These are phyloP conservation scores for Drosophila nigromelanica DNA, from an alignment of 1,140 invertebrate species.

Conservation along the genomic window DNA sequence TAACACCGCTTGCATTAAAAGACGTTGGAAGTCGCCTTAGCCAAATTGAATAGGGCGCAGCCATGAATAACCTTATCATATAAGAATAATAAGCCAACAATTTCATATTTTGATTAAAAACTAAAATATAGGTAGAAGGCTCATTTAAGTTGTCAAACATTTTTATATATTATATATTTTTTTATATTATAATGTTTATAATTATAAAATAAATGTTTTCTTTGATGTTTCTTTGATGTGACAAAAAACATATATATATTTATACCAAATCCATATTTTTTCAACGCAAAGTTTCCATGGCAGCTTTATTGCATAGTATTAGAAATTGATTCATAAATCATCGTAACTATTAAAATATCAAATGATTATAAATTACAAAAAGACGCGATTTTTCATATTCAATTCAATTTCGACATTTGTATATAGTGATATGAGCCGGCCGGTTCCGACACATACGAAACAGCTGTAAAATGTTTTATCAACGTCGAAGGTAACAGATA, in stretches of 20 bases:
- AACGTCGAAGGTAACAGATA: neutral
- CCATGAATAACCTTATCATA: neutral
- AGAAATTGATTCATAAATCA: slow-evolving; percentile 4
- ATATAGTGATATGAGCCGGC: neutral
- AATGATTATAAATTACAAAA: neutral
- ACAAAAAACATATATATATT: too few relatives aligned
- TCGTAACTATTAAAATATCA: neutral
- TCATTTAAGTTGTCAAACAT: too few relatives aligned
- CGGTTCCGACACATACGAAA: neutral
- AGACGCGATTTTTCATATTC: neutral
- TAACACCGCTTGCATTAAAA: neutral
- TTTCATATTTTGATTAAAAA: too few relatives aligned
- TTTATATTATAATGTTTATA: too few relatives aligned
- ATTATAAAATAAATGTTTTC: too few relatives aligned
- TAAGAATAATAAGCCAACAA: neutral
- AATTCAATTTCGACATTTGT: too few relatives aligned
- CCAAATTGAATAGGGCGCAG: slow-evolving; percentile 9
- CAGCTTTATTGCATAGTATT: neutral
- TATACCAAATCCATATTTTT: too few relatives aligned
- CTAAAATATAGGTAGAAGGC: too few relatives aligned
- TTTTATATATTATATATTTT: too few relatives aligned
- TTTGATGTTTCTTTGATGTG: too few relatives aligned
- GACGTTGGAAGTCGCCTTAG: neutral
- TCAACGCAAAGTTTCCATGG: neutral
- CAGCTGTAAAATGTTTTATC: neutral